A percentile compares a stretch with the other conserved stretches of the same genome.
phyloP scores from a whole-genome alignment of 2,888 invertebrate genomes.

The Pristionchus japonicus region DNA sequence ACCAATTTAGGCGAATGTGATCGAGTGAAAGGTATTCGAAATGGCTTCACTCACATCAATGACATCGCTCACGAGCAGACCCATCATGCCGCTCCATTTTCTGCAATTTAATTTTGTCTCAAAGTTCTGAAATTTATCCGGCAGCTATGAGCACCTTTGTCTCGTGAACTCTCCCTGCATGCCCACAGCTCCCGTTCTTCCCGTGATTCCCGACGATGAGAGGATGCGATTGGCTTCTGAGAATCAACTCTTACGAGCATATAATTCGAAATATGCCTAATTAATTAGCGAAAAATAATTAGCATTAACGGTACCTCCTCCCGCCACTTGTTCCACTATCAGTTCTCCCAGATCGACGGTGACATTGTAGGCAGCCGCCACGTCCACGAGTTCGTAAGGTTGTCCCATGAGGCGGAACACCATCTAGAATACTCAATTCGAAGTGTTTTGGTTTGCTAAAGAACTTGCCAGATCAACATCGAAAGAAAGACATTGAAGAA shows the following conservation, averaged over 20 bases:
- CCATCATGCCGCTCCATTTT: conserved; percentile 46
- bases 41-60: conserved; percentile 9
- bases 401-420: conserved; percentile 9
- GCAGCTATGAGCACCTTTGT: too few species aligned
- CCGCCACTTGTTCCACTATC: neutral
- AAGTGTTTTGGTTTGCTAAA: too few species aligned
- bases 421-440: too few species aligned
- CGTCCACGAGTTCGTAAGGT: conserved; percentile 33
- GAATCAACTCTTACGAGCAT: too few species aligned
- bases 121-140: too few species aligned
- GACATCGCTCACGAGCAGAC: neutral
- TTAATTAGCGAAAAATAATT: neutral
- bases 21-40: too few species aligned
- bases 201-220: neutral
- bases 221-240: neutral
- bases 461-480: too few species aligned
- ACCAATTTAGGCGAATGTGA: too few species aligned
- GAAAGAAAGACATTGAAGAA: too few species aligned
- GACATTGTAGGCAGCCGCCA: neutral
- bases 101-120: neutral
- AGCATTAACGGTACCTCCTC: neutral
- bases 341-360: conserved; percentile 39
- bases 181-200: neutral
- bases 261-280: too few species aligned
- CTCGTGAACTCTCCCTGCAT: neutral